Evolutionary conservation across 2,797 vertebrate species (phyloP).

Genomic region (Kryptolebias ocellatus): DNA sequence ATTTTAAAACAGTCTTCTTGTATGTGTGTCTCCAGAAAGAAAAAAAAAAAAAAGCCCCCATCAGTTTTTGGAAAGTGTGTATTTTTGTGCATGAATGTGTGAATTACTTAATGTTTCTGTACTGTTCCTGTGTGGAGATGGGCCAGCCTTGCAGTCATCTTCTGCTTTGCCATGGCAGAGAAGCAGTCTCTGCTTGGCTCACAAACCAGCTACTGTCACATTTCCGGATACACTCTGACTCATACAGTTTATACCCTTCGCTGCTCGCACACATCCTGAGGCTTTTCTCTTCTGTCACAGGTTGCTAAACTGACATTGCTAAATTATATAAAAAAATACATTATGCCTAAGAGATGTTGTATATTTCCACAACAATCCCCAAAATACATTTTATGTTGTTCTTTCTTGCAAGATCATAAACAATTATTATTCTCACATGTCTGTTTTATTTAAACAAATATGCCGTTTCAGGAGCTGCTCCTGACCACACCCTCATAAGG

Average conservation of each 20-base stretch:
- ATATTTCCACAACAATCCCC: background rate
- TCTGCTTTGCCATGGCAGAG: slow-evolving; percentile 31
- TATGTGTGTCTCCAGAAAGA: slow-evolving; percentile 13
- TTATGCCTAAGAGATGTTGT: background rate
- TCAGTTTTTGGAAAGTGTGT: background rate
- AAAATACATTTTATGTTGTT: too few species aligned
- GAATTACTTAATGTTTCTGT: slow-evolving; percentile 11
- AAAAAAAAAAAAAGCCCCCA: background rate
- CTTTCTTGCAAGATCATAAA: too few species aligned
- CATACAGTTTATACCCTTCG: slow-evolving; percentile 56
- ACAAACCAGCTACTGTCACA: slow-evolving; percentile 52
- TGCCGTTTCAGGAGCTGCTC: background rate
- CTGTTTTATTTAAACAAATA: background rate
- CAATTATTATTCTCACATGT: background rate
- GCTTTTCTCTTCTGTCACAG: slow-evolving; percentile 47
- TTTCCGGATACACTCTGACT: slow-evolving; percentile 56
- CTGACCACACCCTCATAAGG: background rate
- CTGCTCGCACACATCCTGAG: slow-evolving; percentile 44
- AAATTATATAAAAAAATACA: slow-evolving; percentile 29
- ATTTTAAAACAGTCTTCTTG: slow-evolving; percentile 17
- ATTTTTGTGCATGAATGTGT: background rate
- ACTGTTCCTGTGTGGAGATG: slow-evolving; percentile 11
- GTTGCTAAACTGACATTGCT: slow-evolving; percentile 37
- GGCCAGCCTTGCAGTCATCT: slow-evolving; percentile 26
- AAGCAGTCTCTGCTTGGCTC: slow-evolving; percentile 39